Evolutionary conservation across 2,113 vertebrate genomes (phyloP).

Genomic region (Sinocyclocheilus maitianheensis): DNA sequence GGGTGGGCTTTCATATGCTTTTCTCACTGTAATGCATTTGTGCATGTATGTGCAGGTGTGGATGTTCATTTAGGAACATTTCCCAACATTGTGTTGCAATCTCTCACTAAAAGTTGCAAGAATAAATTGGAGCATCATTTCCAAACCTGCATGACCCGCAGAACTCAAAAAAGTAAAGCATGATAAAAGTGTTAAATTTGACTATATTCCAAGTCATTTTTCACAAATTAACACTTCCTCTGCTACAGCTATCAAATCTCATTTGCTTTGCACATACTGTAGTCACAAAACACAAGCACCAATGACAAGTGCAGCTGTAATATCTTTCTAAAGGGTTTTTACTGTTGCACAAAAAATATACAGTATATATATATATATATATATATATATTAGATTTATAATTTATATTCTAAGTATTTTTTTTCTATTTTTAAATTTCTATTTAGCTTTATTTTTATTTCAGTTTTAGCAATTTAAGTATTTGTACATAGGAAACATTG

Average conservation of each 20-base stretch:
- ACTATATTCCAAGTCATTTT: neutral
- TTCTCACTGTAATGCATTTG: no score
- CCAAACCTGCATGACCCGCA: neutral
- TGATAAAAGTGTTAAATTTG: neutral
- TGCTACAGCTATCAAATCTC: neutral
- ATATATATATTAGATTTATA: no score
- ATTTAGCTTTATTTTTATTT: no score
- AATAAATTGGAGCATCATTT: neutral
- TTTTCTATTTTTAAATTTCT: no score
- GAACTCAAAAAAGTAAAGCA: neutral
- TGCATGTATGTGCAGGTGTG: neutral
- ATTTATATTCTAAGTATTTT: no score
- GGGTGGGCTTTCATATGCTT: neutral
- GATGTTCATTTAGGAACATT: neutral
- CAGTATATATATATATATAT: no score
- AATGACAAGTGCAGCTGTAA: neutral
- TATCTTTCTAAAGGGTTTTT: neutral
- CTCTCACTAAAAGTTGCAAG: neutral
- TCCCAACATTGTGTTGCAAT: neutral
- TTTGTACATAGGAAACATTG: no score
- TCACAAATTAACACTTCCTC: neutral
- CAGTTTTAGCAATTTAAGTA: no score
- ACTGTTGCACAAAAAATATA: no score
- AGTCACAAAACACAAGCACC: no score
- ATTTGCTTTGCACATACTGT: neutral